Evolutionary conservation across 35 echinoderm and acorn worm genomes (phyloP), one percentile per base, ranked within the genome.

Genomic region (Apostichopus californicus): DNA sequence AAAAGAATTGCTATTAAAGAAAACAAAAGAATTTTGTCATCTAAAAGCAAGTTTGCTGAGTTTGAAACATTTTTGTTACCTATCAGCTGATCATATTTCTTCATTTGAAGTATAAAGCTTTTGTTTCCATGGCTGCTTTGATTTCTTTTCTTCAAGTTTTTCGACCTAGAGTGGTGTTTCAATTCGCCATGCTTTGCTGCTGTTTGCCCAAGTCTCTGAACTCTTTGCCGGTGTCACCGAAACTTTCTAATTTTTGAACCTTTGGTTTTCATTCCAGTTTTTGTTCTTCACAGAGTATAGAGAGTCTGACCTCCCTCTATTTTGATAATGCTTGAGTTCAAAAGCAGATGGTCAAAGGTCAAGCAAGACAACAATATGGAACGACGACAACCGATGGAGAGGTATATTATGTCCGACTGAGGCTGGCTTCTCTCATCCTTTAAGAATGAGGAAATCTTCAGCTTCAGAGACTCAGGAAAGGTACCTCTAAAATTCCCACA

Each of bases 251-350:
- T 21, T 79, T n/a, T 79, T 79, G 89, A 56, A 59, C 71, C 52
- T 91, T 91, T 46, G 66, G 52, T 78, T 91, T 91, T 66, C 55
- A 55, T 90, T 73, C 54, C 89, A 91, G 89, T 91, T 79, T 91
- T 91, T 91, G 72, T 91, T 91, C 71, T 91, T 91, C 89, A 91
- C 89, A 91, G 89, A 91, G 89, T 91, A 91, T 91, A 91, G 89
- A 91, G 73, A 91, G 89, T 68, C 89, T 91, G 26, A 91, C 89
- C 71, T 91, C 89, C 75, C 89, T 91, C 34, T 79, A 91, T 73
- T 89, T 72, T 75, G 86, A 89, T 28, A 89, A 75, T 75, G 28
- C 86, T 28, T 89, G 86, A 89, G 57, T 59, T 46, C 20, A 21
- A 22, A 58, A 83, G 80, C 46, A 83, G 53, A 83, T 6, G 78